Percentiles rank a stretch among this genome's conserved stretches.
Evolutionary conservation across 2,888 invertebrate genomes (phyloP).

Genomic region (Ophion ventricosus): DNA sequence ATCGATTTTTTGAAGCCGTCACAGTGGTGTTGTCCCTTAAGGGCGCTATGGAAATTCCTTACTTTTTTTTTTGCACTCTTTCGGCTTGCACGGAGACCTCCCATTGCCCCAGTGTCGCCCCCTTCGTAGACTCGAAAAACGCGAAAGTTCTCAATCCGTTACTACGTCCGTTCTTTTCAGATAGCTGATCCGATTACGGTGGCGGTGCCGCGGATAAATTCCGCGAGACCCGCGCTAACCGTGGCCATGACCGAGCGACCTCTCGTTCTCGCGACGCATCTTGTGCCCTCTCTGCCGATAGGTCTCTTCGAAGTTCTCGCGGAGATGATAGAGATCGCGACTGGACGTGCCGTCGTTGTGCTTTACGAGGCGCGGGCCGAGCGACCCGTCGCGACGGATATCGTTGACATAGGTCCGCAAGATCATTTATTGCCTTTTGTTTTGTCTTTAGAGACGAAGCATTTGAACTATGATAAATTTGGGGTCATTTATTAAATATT

Average conservation of each 20-base stretch:
- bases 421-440: background rate
- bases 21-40: no score
- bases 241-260: conserved; percentile 69
- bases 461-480: background rate
- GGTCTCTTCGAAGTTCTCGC: conserved; percentile 76
- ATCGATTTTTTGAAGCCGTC: no score
- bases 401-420: conserved; percentile 76
- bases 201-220: background rate
- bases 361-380: conserved; percentile 73
- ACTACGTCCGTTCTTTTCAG: background rate
- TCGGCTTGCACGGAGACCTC: background rate
- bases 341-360: conserved; percentile 73
- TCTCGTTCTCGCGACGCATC: conserved; percentile 75
- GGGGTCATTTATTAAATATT: background rate
- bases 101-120: background rate
- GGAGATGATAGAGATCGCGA: conserved; percentile 76
- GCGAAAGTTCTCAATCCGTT: background rate
- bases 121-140: background rate
- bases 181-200: background rate
- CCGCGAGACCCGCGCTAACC: background rate
- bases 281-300: conserved; percentile 78
- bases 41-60: no score
- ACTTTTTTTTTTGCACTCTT: background rate
- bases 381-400: conserved; percentile 74
- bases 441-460: background rate